phyloP scores from a whole-genome alignment of 2,113 vertebrate species.

The Clarias gariepinus region DNA sequence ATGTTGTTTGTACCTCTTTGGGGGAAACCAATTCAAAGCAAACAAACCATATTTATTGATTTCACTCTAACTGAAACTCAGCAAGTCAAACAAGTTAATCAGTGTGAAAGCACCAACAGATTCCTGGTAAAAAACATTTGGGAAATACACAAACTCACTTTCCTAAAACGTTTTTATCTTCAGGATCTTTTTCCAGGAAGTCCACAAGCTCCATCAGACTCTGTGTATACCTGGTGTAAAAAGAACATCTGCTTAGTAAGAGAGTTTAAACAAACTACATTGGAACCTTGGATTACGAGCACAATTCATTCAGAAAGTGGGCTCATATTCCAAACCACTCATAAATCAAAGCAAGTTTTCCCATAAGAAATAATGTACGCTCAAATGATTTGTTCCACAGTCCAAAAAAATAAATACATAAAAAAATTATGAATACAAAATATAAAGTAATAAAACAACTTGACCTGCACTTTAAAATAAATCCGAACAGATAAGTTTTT shows the following conservation, averaged over 20 bases:
- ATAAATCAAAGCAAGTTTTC: too few species aligned
- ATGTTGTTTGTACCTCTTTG: not conserved
- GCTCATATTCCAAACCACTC: too few species aligned
- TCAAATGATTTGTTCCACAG: too few species aligned
- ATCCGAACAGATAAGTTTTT: too few species aligned
- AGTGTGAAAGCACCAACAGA: not conserved
- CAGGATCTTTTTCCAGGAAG: constrained; percentile 85
- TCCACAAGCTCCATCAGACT: constrained; percentile 91
- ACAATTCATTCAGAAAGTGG: too few species aligned
- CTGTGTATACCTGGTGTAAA: constrained; percentile 77
- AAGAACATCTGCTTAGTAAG: constrained; percentile 25
- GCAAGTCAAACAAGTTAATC: not conserved
- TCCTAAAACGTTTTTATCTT: constrained; percentile 83
- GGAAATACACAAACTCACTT: constrained; percentile 74
- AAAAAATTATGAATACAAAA: too few species aligned
- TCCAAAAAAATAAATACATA: too few species aligned
- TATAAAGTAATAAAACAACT: too few species aligned
- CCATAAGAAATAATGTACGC: too few species aligned
- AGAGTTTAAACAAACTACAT: not conserved
- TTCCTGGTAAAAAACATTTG: not conserved
- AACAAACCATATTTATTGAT: not conserved
- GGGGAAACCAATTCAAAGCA: not conserved
- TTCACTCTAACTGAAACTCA: not conserved
- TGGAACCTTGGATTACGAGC: too few species aligned
- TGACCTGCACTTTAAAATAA: too few species aligned